Evolutionary conservation across 1,140 invertebrate species (phyloP).

Genomic region (Nephila pilipes): DNA sequence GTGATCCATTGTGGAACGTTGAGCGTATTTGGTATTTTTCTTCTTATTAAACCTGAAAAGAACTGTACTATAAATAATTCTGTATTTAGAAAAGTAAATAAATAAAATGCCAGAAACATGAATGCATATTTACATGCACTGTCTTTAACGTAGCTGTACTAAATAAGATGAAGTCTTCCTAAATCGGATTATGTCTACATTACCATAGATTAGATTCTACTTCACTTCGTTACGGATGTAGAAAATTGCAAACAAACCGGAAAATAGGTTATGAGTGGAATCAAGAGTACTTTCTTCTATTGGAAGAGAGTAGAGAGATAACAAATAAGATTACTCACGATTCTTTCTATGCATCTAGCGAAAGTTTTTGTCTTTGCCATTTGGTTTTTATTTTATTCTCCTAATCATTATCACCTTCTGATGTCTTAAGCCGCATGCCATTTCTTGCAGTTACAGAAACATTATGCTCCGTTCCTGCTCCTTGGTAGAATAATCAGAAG

Average conservation of each 20-base stretch:
- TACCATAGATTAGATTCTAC: too few species aligned
- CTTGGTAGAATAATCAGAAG: conserved; percentile 32
- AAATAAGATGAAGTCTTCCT: too few species aligned
- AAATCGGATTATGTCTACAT: too few species aligned
- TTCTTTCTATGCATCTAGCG: background rate
- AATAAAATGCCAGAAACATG: too few species aligned
- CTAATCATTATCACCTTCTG: background rate
- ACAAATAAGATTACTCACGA: background rate
- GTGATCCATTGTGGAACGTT: too few species aligned
- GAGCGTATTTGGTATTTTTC: too few species aligned
- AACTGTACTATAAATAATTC: too few species aligned
- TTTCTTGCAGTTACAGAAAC: background rate
- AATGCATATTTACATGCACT: too few species aligned
- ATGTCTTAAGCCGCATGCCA: conserved; percentile 11
- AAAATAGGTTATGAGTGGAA: background rate
- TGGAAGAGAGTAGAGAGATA: background rate
- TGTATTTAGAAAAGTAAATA: too few species aligned
- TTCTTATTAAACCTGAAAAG: too few species aligned
- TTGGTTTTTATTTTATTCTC: background rate
- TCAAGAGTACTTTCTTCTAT: background rate
- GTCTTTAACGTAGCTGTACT: too few species aligned
- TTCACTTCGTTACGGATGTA: background rate
- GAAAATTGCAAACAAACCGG: background rate
- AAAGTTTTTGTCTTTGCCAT: background rate
- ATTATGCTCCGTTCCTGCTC: background rate